Base-by-base conservation (phyloP, 1,140 invertebrate species). In the Nephila pilipes region DNA sequence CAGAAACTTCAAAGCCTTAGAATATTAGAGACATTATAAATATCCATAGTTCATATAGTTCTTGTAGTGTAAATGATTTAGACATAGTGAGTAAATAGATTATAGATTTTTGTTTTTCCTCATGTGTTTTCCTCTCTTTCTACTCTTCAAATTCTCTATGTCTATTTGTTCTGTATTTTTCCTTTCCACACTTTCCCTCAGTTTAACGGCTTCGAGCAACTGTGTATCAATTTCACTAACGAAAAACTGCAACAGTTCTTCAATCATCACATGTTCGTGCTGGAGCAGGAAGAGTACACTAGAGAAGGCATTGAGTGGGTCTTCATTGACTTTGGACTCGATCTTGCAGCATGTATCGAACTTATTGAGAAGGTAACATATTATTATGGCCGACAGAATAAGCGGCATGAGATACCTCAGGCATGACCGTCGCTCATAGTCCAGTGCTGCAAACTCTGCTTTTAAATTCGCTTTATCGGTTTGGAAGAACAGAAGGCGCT, bases 341-440 rank as follows among this genome's bases (percentile, higher is more conserved):
- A 96, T 94, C 95, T 96, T 81, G 96, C 96, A 94, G 96, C 98
- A 96, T 99, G 99, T 97, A 99, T 99, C 97, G 99, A 99, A 96
- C 97, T 99, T 95, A 99, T 99, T 96, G 99, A 99, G 97, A 99
- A 99, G 98, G 99, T 99, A 97, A 69, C 16, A 79, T 32, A 20
- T 18, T 12, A 36, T 18, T 25, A 22, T 38, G 10, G 81, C 69
- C 29, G 69, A 75, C 16, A 22, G 58, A 60, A 60, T 60, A 60
- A 60, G 16, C 25, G 29, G 69, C 69, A 75, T 75, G 69, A 36
- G 75, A 29, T 16, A 5, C 29, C 2, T n/a, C 32, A 2, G 75
- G 75, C 75, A n/a, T 81, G 32, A 54, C 20, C n/a, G 22, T n/a
- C 54, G 79, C 79, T 81, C 46, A 54, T 4, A 81, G 18, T n/a